phyloP scores from a whole-genome alignment of 92 coral and sea anemone species.

The Montipora capitata region DNA sequence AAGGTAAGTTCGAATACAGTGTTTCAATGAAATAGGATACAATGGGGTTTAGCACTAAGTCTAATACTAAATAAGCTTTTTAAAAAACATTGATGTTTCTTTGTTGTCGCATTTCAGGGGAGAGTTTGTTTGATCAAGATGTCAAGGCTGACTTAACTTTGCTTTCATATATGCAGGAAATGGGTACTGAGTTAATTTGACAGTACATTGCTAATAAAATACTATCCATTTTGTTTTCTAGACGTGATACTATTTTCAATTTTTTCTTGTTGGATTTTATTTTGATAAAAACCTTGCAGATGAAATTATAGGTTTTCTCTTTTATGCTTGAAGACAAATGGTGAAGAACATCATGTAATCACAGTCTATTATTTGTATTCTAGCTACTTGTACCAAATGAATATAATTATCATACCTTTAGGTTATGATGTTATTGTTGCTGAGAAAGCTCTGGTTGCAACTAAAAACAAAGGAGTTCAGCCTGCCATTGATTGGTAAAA shows the following conservation, averaged over 20 bases:
- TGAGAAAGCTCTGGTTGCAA: conserved; percentile 90
- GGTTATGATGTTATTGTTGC: conserved; percentile 87
- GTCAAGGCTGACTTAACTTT: conserved; percentile 91
- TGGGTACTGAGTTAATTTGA: conserved; percentile 72
- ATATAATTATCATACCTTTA: conserved; percentile 5
- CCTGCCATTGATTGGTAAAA: conserved; percentile 97
- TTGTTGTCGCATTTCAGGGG: conserved; percentile 47
- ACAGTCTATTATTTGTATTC: too few species aligned
- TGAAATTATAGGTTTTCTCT: too few species aligned
- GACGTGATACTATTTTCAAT: not conserved
- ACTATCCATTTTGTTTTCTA: not conserved
- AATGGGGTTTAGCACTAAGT: too few species aligned
- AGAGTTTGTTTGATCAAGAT: conserved; percentile 87
- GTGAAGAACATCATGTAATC: too few species aligned
- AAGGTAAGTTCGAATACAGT: conserved; percentile 6
- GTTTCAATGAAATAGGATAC: too few species aligned
- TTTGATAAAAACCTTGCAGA: too few species aligned
- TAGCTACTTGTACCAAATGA: too few species aligned
- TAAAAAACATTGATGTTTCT: too few species aligned
- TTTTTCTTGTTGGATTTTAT: too few species aligned
- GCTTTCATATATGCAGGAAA: conserved; percentile 96
- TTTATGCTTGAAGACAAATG: too few species aligned
- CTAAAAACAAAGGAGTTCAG: conserved; percentile 93
- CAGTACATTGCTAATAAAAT: not conserved
- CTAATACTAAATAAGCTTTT: not conserved